Evolutionary conservation across 2,888 invertebrate genomes (phyloP).

Genomic region (Phasia obesa): DNA sequence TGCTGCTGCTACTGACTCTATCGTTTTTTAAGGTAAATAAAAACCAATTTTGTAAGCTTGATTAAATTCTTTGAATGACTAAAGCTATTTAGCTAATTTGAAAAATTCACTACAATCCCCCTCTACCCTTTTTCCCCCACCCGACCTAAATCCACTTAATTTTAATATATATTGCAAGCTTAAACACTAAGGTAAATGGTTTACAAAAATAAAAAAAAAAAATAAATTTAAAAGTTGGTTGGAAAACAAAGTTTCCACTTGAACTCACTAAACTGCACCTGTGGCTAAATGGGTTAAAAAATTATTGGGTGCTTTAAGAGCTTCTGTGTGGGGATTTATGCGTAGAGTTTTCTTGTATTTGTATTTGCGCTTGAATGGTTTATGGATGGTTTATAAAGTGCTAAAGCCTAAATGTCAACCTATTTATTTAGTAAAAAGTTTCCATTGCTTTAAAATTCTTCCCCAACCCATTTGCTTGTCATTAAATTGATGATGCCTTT

Average conservation of each 20-base stretch:
- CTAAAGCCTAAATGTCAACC: conserved; percentile 69
- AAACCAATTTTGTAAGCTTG: conserved; percentile 70
- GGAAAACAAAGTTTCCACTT: conserved; percentile 68
- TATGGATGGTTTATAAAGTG: conserved; percentile 64
- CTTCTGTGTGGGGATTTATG: conserved; percentile 52
- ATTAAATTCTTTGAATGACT: conserved; percentile 71
- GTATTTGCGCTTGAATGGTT: conserved; percentile 46
- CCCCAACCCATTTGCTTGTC: conserved; percentile 5
- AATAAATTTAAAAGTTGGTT: conserved; percentile 47
- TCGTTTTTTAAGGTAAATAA: conserved; percentile 67
- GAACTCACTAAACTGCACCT: conserved; percentile 71
- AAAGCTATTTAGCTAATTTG: conserved; percentile 71
- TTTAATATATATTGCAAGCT: conserved; percentile 48
- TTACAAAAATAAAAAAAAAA: conserved; percentile 35
- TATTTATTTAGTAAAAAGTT: conserved; percentile 53
- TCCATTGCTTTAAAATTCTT: background rate
- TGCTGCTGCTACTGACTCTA: conserved; percentile 4
- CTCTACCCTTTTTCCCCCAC: conserved; percentile 3
- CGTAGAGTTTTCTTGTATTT: conserved; percentile 23
- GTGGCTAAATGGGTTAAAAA: conserved; percentile 70
- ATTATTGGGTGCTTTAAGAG: conserved; percentile 55
- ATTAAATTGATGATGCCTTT: conserved; percentile 39
- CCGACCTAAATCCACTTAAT: conserved; percentile 48
- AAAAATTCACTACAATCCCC: conserved; percentile 57
- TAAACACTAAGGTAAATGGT: conserved; percentile 47